A percentile compares a stretch with the other conserved stretches of the same genome.
phyloP scores from a whole-genome alignment of 2,113 vertebrate species.

The Nestor notabilis region DNA sequence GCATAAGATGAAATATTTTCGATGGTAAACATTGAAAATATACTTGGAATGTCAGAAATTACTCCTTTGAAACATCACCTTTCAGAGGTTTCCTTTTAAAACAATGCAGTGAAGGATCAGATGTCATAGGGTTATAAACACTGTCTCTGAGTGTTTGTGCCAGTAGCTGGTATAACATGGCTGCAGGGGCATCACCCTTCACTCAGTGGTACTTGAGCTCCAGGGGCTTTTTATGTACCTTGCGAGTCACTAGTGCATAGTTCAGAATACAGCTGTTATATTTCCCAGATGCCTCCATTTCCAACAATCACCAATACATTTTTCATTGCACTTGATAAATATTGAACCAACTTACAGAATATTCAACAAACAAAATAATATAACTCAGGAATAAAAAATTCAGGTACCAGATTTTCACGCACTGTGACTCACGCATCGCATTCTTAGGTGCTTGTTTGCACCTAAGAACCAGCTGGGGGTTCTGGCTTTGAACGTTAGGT shows the following conservation, averaged over 20 bases:
- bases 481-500: neutral
- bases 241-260: neutral
- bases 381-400: neutral
- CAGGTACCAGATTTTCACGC: neutral
- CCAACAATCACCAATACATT: neutral
- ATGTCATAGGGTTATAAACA: neutral
- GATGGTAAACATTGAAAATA: neutral
- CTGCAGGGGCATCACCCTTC: neutral
- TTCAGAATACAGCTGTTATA: neutral
- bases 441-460: neutral
- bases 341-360: neutral
- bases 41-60: conserved; percentile 34
- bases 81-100: conserved; percentile 8
- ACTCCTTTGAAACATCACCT: neutral
- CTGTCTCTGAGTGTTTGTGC: neutral
- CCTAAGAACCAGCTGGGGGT: neutral
- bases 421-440: neutral
- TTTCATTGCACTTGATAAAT: neutral
- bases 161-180: neutral
- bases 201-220: neutral
- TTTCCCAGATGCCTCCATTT: neutral
- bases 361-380: neutral
- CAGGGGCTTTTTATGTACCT: neutral
- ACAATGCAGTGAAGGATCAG: neutral
- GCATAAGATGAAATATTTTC: neutral